These are phyloP conservation scores for Apotomis capreana DNA, from an alignment of 2,888 invertebrate genomes.

Conservation along the genomic window DNA sequence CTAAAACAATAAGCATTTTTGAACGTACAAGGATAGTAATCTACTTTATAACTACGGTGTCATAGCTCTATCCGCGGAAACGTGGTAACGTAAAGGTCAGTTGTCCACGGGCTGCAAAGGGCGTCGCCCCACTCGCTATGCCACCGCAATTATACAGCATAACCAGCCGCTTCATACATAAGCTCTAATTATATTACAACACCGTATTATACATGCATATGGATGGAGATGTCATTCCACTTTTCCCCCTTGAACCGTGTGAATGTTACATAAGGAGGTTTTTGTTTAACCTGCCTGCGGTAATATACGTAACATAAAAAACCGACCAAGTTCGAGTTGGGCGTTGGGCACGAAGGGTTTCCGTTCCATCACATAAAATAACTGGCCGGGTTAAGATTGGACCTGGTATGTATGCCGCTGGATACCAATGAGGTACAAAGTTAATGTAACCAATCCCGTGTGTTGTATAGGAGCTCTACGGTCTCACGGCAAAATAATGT, in stretches of 20 bases:
- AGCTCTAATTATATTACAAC: constrained; percentile 43
- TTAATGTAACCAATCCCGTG: too few species aligned
- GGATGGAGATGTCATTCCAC: constrained; percentile 49
- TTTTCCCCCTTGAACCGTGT: constrained; percentile 49
- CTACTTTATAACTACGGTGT: neutral
- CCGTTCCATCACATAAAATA: too few species aligned
- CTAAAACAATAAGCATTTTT: neutral
- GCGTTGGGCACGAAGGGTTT: too few species aligned
- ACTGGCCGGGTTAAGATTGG: too few species aligned
- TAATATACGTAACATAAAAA: neutral
- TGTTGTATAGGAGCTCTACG: too few species aligned
- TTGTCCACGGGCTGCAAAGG: constrained; percentile 67
- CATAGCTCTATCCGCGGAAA: constrained; percentile 45
- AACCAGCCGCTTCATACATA: constrained; percentile 31
- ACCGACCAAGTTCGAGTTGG: neutral
- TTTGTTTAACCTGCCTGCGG: constrained; percentile 9
- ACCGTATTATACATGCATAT: constrained; percentile 42
- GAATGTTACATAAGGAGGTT: constrained; percentile 44
- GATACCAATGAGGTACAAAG: too few species aligned
- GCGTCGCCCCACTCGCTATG: constrained; percentile 61
- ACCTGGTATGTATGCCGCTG: too few species aligned
- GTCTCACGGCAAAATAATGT: too few species aligned
- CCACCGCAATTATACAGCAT: constrained; percentile 37
- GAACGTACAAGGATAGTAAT: too few species aligned
- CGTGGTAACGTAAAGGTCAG: constrained; percentile 72